These are phyloP conservation scores for Zaprionus capensis DNA, from an alignment of 1,140 invertebrate species.

Conservation along the genomic window DNA sequence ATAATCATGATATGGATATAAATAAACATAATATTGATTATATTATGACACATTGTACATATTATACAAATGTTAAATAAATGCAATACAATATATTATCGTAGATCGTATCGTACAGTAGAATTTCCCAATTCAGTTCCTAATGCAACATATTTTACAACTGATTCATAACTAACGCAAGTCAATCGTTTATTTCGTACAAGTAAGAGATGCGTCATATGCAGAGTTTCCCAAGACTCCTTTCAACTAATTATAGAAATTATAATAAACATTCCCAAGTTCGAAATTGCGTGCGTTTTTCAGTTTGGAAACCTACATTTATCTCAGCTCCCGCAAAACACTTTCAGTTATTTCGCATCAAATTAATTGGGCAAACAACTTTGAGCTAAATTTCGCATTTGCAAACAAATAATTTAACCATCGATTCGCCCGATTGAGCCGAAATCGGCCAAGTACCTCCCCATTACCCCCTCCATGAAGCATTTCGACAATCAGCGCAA, in stretches of 20 bases:
- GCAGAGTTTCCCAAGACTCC: not conserved
- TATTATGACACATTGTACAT: not conserved
- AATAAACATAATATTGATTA: not conserved
- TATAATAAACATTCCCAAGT: conserved; percentile 6
- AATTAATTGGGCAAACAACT: conserved; percentile 50
- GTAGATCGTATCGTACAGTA: too few relatives aligned
- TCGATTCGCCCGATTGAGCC: conserved; percentile 42
- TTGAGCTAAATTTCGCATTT: conserved; percentile 48
- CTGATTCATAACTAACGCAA: not conserved
- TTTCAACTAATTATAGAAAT: not conserved
- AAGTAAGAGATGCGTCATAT: not conserved
- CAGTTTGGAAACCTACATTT: not conserved
- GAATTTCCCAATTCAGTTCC: too few relatives aligned
- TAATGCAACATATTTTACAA: not conserved
- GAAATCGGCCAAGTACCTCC: conserved; percentile 27
- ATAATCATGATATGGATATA: not conserved
- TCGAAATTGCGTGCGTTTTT: conserved; percentile 7
- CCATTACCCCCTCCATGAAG: not conserved
- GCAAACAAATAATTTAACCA: conserved; percentile 38
- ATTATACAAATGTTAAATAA: too few relatives aligned
- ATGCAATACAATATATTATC: too few relatives aligned
- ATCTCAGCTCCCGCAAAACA: not conserved
- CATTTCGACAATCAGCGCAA: conserved; percentile 56
- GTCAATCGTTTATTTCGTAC: too few relatives aligned
- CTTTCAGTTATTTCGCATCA: not conserved